Conservation (phyloP, 1,140 invertebrate species). For the Leptinotarsa lineolata region DNA sequence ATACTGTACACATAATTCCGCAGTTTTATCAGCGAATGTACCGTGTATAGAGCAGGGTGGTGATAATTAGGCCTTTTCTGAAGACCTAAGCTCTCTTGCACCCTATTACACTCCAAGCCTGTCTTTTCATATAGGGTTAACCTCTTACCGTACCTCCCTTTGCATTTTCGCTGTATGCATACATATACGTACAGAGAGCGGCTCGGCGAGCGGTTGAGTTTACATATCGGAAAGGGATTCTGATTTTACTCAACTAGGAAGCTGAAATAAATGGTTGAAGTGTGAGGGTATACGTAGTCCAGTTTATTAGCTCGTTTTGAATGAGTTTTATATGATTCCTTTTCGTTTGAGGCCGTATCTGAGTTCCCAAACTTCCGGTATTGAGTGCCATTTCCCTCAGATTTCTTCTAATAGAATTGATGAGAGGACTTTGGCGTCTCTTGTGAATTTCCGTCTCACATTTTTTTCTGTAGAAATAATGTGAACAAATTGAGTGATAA, state of each 20-base stretch:
- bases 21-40: slow-evolving; percentile 37
- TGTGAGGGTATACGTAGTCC: too few species aligned
- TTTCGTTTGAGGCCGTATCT: too few species aligned
- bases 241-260: slow-evolving; percentile 6
- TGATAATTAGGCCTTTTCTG: slow-evolving; percentile 45
- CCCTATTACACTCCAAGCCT: slow-evolving; percentile 35
- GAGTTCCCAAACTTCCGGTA: too few species aligned
- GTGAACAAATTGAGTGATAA: too few species aligned
- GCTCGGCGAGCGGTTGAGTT: neutral
- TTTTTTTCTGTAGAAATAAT: too few species aligned
- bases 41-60: slow-evolving; percentile 41
- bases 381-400: too few species aligned
- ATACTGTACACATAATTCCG: slow-evolving; percentile 25
- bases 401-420: too few species aligned
- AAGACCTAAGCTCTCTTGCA: slow-evolving; percentile 35
- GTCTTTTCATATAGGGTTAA: slow-evolving; percentile 41
- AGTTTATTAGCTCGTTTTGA: too few species aligned
- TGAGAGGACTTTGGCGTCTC: too few species aligned
- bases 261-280: neutral
- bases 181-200: neutral
- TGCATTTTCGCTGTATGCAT: slow-evolving; percentile 12
- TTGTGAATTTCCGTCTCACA: too few species aligned
- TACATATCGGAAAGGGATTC: slow-evolving; percentile 16
- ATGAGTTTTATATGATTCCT: too few species aligned
- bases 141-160: slow-evolving; percentile 28